These are phyloP conservation scores for Podotricha telesiphe DNA, from an alignment of 2,888 invertebrate species.

Conservation along the genomic window DNA sequence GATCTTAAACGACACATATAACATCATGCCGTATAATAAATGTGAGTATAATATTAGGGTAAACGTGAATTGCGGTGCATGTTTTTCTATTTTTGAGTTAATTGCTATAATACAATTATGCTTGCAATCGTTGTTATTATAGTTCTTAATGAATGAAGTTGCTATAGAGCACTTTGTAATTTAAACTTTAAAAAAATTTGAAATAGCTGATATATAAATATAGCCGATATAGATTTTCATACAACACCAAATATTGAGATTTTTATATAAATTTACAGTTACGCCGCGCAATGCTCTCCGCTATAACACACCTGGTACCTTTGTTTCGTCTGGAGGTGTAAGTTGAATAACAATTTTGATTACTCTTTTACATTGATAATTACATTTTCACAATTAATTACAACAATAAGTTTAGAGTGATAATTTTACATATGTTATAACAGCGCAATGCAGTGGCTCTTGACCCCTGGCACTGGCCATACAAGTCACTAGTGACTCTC, in stretches of 20 bases:
- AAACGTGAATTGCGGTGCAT: neutral
- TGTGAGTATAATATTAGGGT: constrained; percentile 36
- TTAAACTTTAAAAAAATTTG: too few species aligned
- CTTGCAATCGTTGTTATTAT: too few species aligned
- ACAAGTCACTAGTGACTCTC: constrained; percentile 67
- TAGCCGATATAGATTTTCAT: neutral
- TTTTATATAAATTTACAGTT: constrained; percentile 51
- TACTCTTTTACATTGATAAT: neutral
- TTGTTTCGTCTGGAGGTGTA: constrained; percentile 62
- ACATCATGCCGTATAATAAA: constrained; percentile 44
- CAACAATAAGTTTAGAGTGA: neutral
- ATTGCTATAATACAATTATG: neutral
- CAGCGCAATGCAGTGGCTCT: constrained; percentile 61
- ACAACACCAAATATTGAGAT: neutral
- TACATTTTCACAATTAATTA: neutral
- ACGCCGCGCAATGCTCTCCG: constrained; percentile 64
- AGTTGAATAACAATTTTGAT: constrained; percentile 28
- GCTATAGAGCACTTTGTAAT: too few species aligned
- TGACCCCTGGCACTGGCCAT: constrained; percentile 62
- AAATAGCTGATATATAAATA: too few species aligned
- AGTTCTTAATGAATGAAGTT: neutral
- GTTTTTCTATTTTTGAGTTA: neutral
- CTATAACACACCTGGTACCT: constrained; percentile 62
- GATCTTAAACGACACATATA: neutral
- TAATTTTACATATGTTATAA: constrained; percentile 54